Base-by-base conservation (phyloP, 2,113 vertebrate genomes). In the Leuciscus idus region DNA sequence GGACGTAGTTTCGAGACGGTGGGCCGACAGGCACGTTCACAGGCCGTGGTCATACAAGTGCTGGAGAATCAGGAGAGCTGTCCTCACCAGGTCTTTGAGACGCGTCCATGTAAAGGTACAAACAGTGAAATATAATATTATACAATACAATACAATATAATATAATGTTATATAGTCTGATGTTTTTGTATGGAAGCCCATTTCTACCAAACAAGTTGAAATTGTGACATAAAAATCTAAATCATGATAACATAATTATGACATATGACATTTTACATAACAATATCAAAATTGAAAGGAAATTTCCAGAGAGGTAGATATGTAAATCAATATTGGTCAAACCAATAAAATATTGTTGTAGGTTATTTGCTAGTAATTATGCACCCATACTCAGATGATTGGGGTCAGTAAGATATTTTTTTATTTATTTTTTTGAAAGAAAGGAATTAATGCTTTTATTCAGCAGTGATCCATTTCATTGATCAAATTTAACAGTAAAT, bases 1-100 rank as follows among this genome's bases (percentile, higher is more conserved):
- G 98, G 98, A 73, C 96, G 97, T 87, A 97, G 96, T 90, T 98
- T 99, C 0, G 97, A 99, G 94, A 92, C 95, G 0, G 90, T 26
- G 0, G 98, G 98, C 1, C 97, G 91, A 50, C 97, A 97, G 81
- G 95, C 98, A 2, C 96, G 97, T 12, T 99, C 98, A 87, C 94
- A 96, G 85, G 96, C 97, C 0, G 96, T 98, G 64, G 87, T 99
- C 9, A 84, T 96, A 78, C 97, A 96, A 89, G 95, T 97, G 72
- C 89, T 94, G 1, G 96, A 98, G 91, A 97, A 95, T 87, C 96
- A 94, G 89, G 96, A 95, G 83, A 96, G 88, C 93, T 99, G 98
- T 89, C 97, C 98, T 0, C 94, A 95, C 0, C 97, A 98, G 89
- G 93, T 93, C 17, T 90, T 97, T 90, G 96, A 99, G 90, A 98